Evolutionary conservation across 2,797 vertebrate species (phyloP), one percentile per base, ranked within the genome.

Genomic region (Macropus fuliginosus): DNA sequence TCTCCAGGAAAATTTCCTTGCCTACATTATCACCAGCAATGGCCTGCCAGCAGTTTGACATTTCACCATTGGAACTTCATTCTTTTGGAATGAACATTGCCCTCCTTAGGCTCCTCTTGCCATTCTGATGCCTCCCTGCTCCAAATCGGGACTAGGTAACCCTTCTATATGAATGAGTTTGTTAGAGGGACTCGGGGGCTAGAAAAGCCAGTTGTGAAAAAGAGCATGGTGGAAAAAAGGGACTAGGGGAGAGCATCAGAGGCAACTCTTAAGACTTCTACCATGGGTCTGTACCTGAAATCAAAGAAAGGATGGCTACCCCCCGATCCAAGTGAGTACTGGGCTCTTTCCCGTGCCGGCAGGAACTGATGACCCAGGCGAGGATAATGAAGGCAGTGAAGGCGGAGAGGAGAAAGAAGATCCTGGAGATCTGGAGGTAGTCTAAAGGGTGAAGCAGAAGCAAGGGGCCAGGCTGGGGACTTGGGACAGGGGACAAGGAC

Each of bases 401-500:
- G 91, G 91, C 6, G 56, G 97, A 97, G 62, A 97, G 31, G 66
- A 97, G 50, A 90, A 95, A 97, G 62, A 92, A 91, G 87, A 52
- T 90, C 90, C 97, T 97, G 94, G 97, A 97, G 87, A 74, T 95
- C 0, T 96, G 96, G 50, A 98, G 96, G 50, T 97, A 98, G 95
- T 97, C 96, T 98, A 81, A 4, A 81, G 34, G 24, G 66, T 27
- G 46, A 95, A 91, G 34, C 56, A 55, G 54, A 56, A 46, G 92
- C 50, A 56, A 96, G 93, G 95, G 40, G 24, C 55, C 50, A 94
- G 91, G 6, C 21, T 18, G 55, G 28, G 11, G 95, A 55, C 56
- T n/a, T 34, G 31, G 91, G 96, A 24, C 10, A 1, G 66, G n/a
- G 24, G 29, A 56, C 59, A 62, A 34, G 12, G 29, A 40, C n/a